Evolutionary conservation across 2,888 invertebrate genomes (phyloP).

Genomic region (Calliscelio sp.): DNA sequence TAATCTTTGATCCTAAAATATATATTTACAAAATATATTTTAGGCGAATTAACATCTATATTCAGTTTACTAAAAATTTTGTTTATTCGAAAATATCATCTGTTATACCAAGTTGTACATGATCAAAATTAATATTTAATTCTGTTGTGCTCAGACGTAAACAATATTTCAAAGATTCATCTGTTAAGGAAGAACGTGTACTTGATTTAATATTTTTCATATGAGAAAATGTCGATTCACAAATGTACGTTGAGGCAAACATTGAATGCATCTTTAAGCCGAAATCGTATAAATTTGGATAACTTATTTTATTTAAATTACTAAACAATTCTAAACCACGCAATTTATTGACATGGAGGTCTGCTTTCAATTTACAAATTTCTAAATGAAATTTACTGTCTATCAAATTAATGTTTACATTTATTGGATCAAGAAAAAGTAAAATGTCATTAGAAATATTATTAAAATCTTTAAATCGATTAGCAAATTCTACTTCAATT

Average conservation of each 20-base stretch:
- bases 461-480: slow-evolving; percentile 26
- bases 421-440: slow-evolving; percentile 2
- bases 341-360: neutral
- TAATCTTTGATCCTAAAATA: too few relatives aligned
- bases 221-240: slow-evolving; percentile 32
- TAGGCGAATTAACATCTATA: too few relatives aligned
- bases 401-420: neutral
- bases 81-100: too few relatives aligned
- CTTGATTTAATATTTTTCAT: slow-evolving; percentile 16
- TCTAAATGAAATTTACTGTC: slow-evolving; percentile 22
- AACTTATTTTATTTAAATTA: neutral
- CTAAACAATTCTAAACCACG: slow-evolving; percentile 9
- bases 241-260: slow-evolving; percentile 31
- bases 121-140: neutral
- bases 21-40: too few relatives aligned
- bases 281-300: slow-evolving; percentile 13
- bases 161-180: neutral
- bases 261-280: slow-evolving; percentile 31
- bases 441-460: slow-evolving; percentile 4
- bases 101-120: too few relatives aligned
- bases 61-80: too few relatives aligned
- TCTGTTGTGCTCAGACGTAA: neutral
- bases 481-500: slow-evolving; percentile 3
- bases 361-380: slow-evolving; percentile 3
- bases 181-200: neutral